A percentile compares a stretch with the other conserved stretches of the same genome.
Conservation (phyloP, 1,140 invertebrate genomes). For the Chelonus insularis region DNA sequence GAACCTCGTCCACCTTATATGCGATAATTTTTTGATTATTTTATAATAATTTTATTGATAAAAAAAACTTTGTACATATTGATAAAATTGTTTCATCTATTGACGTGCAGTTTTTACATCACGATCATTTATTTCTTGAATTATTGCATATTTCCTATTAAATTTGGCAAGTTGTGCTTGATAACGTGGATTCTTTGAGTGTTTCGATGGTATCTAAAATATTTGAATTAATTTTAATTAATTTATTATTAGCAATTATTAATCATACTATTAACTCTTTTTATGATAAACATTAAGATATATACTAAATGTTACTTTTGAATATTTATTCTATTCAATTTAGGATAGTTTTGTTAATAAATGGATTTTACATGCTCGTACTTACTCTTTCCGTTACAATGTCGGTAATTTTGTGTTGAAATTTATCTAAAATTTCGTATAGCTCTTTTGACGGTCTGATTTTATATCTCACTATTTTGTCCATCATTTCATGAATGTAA, state of each 20-base stretch:
- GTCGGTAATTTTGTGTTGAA: constrained; percentile 54
- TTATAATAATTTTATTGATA: constrained; percentile 15
- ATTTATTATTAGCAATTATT: too few species aligned
- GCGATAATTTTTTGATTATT: constrained; percentile 42
- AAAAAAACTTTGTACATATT: constrained; percentile 24
- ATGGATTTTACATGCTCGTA: background rate
- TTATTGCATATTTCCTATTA: constrained; percentile 32
- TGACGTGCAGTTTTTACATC: background rate
- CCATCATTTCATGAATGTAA: constrained; percentile 71
- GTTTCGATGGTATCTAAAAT: constrained; percentile 12
- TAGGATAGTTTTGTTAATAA: too few species aligned
- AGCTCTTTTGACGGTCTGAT: constrained; percentile 64
- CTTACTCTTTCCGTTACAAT: constrained; percentile 28
- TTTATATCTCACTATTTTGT: constrained; percentile 64
- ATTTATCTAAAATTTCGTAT: constrained; percentile 62
- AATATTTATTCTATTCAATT: too few species aligned
- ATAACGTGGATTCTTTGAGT: constrained; percentile 22
- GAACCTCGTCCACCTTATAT: constrained; percentile 55
- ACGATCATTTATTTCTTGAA: constrained; percentile 30
- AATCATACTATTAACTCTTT: too few species aligned
- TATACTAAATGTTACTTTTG: too few species aligned
- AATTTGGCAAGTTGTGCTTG: constrained; percentile 35
- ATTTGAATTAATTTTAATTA: too few species aligned
- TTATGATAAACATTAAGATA: too few species aligned
- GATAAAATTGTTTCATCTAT: constrained; percentile 11